phyloP scores from a whole-genome alignment of 2,888 invertebrate genomes.

The Tenthredo mesomela region DNA sequence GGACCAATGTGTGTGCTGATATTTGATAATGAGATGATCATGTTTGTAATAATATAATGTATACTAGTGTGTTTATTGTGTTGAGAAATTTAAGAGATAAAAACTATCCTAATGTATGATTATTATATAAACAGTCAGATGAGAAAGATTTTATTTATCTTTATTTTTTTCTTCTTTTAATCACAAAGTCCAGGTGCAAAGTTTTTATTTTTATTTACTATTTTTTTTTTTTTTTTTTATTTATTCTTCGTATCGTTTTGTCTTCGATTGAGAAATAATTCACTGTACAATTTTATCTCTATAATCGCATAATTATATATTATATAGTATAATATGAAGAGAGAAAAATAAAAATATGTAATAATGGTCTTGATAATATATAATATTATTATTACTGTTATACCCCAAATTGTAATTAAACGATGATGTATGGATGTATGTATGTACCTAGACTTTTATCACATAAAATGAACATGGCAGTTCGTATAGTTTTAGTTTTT shows the following conservation, averaged over 20 bases:
- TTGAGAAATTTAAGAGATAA: background rate
- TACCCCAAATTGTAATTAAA: background rate
- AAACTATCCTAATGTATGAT: background rate
- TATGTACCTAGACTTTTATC: constrained; percentile 56
- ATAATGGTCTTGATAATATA: background rate
- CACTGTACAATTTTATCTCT: background rate
- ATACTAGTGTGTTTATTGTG: background rate
- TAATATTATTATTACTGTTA: background rate
- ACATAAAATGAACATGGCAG: constrained; percentile 62
- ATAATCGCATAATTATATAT: background rate
- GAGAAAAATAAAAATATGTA: background rate
- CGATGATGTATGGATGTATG: background rate
- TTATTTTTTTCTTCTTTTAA: background rate
- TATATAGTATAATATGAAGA: background rate
- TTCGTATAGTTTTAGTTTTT: constrained; percentile 60
- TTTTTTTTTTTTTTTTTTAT: background rate
- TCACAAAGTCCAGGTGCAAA: constrained; percentile 12
- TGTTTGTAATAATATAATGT: background rate
- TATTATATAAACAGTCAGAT: background rate
- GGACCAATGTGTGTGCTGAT: constrained; percentile 9
- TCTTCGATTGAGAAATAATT: background rate
- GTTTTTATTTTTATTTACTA: background rate
- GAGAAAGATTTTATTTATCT: background rate
- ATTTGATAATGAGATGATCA: background rate
- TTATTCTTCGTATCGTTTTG: background rate